Base-by-base conservation (phyloP, 2,797 vertebrate species). In the Coranthus polyacanthus region DNA sequence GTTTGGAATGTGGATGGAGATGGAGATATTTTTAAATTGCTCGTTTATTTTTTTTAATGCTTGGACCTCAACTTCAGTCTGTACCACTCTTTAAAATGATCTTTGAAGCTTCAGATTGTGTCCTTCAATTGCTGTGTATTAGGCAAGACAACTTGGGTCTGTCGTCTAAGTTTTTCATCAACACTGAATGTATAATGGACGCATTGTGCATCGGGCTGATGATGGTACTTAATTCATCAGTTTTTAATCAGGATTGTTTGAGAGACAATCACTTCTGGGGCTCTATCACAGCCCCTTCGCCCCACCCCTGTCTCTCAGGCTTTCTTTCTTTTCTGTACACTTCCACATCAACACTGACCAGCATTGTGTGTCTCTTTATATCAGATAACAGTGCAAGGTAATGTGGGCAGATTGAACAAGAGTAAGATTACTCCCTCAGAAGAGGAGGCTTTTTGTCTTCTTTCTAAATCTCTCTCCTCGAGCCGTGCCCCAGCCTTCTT, bases 391-490 rank as follows among this genome's bases (percentile, higher is more conserved):
- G 67, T 38, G 70, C 46, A 58, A 78, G 78, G 86, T 81, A 89
- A 86, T 68, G 78, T 78, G 62, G 78, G 58, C 60, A 79, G 82
- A 75, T 50, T 84, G 86, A 87, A 84, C 66, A 65, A 78, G 89
- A 85, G 82, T 92, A 88, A 2, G 73, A 82, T 92, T 92, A 89
- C 88, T 69, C 45, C 64, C 61, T 73, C 46, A 85, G 71, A 92
- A 90, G 71, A 87, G 78, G 82, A 79, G 77, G 58, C 77, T 68
- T 90, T 90, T 92, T 92, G 89, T 93, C 78, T 87, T 60, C 75
- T 69, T 66, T 81, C 76, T 50, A 84, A 81, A 88, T 89, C 87
- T 89, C 71, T 74, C 78, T 79, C 74, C 3, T 12, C 39, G 13
- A 80, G 85, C 83, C 61, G 16, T 57, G 77, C 78, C 81, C 72